Base-by-base conservation (phyloP, 2,888 invertebrate genomes). In the Creontiades dilutus region DNA sequence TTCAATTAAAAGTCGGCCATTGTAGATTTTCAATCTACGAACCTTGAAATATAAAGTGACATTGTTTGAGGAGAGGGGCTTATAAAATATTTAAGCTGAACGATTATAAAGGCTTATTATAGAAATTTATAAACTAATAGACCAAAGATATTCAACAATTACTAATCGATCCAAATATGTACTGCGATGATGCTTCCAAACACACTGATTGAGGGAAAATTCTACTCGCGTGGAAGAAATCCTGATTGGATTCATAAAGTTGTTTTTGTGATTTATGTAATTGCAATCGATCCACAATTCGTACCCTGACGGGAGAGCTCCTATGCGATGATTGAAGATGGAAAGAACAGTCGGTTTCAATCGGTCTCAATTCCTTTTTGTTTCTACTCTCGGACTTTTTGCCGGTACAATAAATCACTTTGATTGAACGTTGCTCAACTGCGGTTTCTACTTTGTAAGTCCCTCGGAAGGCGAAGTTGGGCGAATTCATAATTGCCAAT, bases 291-390 rank as follows among this genome's bases (percentile, higher is more conserved):
- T n/a, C 16, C n/a, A 19, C 61, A 9, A 52, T 37, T 4, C 37
- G 1, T 52, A 61, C 61, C 9, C 61, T n/a, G 61, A 61, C 61
- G 61, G 19, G 61, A 9, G n/a, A 61, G 61, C 0, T 2, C 19
- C 61, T 61, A 9, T 61, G 61, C 61, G 61, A 61, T 61, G 61
- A 61, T 61, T 61, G 61, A 61, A 61, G 61, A 61, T 61, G 61
- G 61, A 19, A 61, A 61, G n/a, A n/a, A 3, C 61, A 19, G 16
- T 52, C 52, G 14, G 16, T 16, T 16, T 14, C 16, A 61, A 61
- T 61, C 61, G n/a, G 61, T 52, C 61, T 61, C 16, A 61, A 61
- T 61, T n/a, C n/a, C 19, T 61, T n/a, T 52, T 52, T 52, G 52
- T 61, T 61, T 61, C 61, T 2, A 19, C 2, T 61, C 19, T n/a